Evolutionary conservation across 2,888 invertebrate species (phyloP).

Genomic region (Diarsia dahlii): DNA sequence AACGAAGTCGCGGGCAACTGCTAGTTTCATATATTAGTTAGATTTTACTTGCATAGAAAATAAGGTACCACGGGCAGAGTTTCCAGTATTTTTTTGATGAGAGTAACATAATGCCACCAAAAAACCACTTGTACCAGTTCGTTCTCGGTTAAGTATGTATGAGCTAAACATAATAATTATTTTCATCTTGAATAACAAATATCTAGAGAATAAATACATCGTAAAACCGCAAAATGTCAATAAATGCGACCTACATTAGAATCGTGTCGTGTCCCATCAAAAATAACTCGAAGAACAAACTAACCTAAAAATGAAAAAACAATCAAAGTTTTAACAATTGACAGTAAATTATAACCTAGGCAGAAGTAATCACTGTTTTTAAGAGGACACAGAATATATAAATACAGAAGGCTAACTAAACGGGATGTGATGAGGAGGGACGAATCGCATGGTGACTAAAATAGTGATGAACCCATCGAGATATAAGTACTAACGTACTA

Average conservation of each 20-base stretch:
- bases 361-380: not conserved
- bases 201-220: conserved; percentile 3
- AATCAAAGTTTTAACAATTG: conserved; percentile 17
- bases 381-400: not conserved
- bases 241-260: conserved; percentile 17
- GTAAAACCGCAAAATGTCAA: conserved; percentile 12
- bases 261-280: conserved; percentile 1
- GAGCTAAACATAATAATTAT: not conserved
- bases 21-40: not conserved
- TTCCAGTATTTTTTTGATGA: not conserved
- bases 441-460: too few relatives aligned
- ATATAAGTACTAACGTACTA: too few relatives aligned
- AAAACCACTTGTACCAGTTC: not conserved
- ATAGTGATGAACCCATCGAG: too few relatives aligned
- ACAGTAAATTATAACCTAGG: conserved; percentile 13
- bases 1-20: too few relatives aligned
- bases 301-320: conserved; percentile 9
- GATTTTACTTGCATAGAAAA: not conserved
- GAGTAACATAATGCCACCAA: not conserved
- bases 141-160: not conserved
- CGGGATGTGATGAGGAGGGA: too few relatives aligned
- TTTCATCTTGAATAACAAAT: not conserved
- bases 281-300: not conserved
- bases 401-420: not conserved
- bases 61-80: not conserved